Percentiles rank a stretch among this genome's conserved stretches.
Conservation (phyloP, 2,888 invertebrate genomes). For the Pseudococcus longispinus region DNA sequence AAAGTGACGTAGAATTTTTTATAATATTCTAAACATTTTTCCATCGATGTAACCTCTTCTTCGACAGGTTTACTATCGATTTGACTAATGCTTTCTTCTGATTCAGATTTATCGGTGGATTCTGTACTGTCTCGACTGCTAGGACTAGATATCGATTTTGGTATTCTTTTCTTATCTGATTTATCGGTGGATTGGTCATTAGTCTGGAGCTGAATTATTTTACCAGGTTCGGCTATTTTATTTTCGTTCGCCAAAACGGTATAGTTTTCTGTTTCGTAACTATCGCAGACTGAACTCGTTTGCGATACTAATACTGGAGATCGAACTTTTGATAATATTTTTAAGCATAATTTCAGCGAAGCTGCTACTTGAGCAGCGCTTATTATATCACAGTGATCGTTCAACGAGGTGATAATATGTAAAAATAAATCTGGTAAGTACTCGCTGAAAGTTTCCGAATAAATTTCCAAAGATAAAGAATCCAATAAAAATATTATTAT, state of each 20-base stretch:
- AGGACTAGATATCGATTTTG: neutral
- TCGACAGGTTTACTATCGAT: neutral
- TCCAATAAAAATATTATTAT: conserved; percentile 79
- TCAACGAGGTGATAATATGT: conserved; percentile 71
- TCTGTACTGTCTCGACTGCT: conserved; percentile 8
- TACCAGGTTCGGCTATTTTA: conserved; percentile 58
- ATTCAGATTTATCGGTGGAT: neutral
- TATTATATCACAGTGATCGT: conserved; percentile 67
- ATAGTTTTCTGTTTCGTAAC: conserved; percentile 22
- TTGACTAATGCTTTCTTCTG: neutral
- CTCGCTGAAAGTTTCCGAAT: conserved; percentile 77
- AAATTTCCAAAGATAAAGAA: conserved; percentile 77
- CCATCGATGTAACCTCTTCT: conserved; percentile 61
- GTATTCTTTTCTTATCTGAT: neutral
- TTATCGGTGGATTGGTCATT: neutral
- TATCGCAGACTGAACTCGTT: conserved; percentile 6
- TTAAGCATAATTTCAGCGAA: conserved; percentile 73
- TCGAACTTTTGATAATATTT: conserved; percentile 77
- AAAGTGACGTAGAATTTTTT: conserved; percentile 63
- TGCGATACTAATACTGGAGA: conserved; percentile 63
- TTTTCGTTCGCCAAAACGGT: neutral
- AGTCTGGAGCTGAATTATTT: conserved; percentile 53
- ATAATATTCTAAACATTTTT: conserved; percentile 69
- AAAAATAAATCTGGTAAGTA: conserved; percentile 79
- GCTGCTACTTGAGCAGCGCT: conserved; percentile 71